Conservation (phyloP, 2,888 invertebrate genomes). For the Alcis repandata region DNA sequence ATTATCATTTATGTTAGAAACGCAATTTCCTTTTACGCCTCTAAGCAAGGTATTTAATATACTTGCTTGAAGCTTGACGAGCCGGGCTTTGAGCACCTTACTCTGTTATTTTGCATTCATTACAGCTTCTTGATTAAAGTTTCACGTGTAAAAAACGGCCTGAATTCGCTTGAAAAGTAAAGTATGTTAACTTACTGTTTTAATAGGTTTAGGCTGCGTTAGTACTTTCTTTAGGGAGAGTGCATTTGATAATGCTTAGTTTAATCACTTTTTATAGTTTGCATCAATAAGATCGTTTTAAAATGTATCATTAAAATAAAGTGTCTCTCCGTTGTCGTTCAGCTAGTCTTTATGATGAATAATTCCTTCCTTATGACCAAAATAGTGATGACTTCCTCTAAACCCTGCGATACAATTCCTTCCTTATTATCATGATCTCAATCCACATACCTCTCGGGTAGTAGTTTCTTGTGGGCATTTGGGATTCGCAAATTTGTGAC, state of each 20-base stretch:
- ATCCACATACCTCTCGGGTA: neutral
- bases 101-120: slow-evolving; percentile 36
- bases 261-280: neutral
- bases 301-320: neutral
- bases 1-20: slow-evolving; percentile 66
- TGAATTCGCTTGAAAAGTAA: slow-evolving; percentile 30
- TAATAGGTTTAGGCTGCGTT: slow-evolving; percentile 15
- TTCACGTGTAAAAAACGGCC: slow-evolving; percentile 26
- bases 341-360: slow-evolving; percentile 6
- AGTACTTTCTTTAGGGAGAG: neutral
- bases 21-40: slow-evolving; percentile 64
- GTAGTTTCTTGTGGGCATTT: neutral
- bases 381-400: slow-evolving; percentile 1
- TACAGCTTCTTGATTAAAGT: slow-evolving; percentile 25
- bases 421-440: slow-evolving; percentile 4
- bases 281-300: neutral
- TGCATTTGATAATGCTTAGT: neutral
- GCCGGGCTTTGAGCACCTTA: slow-evolving; percentile 42
- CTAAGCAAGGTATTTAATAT: slow-evolving; percentile 48
- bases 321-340: neutral
- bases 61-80: slow-evolving; percentile 32
- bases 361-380: slow-evolving; percentile 8
- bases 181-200: slow-evolving; percentile 31
- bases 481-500: neutral
- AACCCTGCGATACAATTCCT: slow-evolving; percentile 24